phyloP scores from a whole-genome alignment of 2,797 vertebrate species.

The Halcyon leucocephala region DNA sequence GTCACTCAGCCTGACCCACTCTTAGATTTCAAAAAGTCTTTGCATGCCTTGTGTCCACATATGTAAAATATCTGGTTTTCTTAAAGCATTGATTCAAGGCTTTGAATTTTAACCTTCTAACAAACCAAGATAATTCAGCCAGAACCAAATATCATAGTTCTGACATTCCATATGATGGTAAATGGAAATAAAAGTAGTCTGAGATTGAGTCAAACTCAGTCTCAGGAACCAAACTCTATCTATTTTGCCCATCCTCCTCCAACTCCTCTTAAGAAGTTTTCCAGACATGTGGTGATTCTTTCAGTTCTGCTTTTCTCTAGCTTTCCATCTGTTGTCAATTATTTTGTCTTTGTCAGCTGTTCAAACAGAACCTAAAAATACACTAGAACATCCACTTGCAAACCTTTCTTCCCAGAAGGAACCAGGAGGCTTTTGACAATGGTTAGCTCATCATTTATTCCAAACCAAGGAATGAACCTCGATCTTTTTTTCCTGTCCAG shows the following conservation, averaged over 20 bases:
- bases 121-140: background rate
- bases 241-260: slow-evolving; percentile 23
- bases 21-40: background rate
- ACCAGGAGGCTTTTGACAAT: slow-evolving; percentile 26
- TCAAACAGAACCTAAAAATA: slow-evolving; percentile 67
- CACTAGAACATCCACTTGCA: slow-evolving; percentile 23
- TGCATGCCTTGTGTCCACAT: background rate
- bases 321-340: slow-evolving; percentile 57
- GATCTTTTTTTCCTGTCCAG: background rate
- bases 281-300: slow-evolving; percentile 26
- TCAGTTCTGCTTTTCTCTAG: slow-evolving; percentile 28
- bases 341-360: slow-evolving; percentile 68
- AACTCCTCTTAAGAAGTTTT: slow-evolving; percentile 11
- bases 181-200: slow-evolving; percentile 31
- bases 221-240: slow-evolving; percentile 22
- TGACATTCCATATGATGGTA: background rate
- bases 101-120: slow-evolving; percentile 24
- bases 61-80: background rate
- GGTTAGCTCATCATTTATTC: slow-evolving; percentile 57
- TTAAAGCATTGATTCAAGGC: background rate
- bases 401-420: slow-evolving; percentile 40
- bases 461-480: slow-evolving; percentile 30
- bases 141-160: background rate
- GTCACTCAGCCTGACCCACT: background rate
- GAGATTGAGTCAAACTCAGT: background rate